Evolutionary conservation across 2,797 vertebrate genomes (phyloP).

Genomic region (Microhierax caerulescens): DNA sequence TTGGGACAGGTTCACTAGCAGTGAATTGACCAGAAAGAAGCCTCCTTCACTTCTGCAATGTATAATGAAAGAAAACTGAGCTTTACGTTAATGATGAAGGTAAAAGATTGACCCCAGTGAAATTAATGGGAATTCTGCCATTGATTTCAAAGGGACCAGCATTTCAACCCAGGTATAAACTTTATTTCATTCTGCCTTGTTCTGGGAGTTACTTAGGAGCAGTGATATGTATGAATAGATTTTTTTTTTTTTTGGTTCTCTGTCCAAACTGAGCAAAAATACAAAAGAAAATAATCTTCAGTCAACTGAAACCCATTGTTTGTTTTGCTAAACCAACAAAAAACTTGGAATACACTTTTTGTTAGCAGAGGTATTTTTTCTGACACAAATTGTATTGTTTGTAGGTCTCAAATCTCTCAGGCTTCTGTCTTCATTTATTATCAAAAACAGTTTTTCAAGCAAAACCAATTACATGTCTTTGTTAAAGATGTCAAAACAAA

Average conservation of each 20-base stretch:
- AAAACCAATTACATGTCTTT: not conserved
- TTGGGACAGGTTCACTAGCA: slow-evolving; percentile 38
- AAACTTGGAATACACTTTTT: slow-evolving; percentile 6
- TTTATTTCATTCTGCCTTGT: not conserved
- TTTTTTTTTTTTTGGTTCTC: not conserved
- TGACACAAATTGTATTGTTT: not conserved
- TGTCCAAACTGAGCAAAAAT: not conserved
- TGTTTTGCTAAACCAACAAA: slow-evolving; percentile 42
- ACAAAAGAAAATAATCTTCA: not conserved
- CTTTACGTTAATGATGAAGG: slow-evolving; percentile 33
- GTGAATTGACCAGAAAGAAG: slow-evolving; percentile 10
- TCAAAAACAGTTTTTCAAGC: slow-evolving; percentile 2
- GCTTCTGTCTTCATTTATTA: slow-evolving; percentile 40
- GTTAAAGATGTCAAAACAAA: slow-evolving; percentile 15
- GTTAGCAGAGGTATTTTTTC: slow-evolving; percentile 31
- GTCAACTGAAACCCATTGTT: not conserved
- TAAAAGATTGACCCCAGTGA: slow-evolving; percentile 31
- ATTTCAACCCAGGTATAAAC: not conserved
- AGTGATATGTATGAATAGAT: not conserved
- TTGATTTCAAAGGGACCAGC: slow-evolving; percentile 27
- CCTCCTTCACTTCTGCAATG: not conserved
- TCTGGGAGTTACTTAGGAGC: slow-evolving; percentile 9
- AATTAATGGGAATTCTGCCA: slow-evolving; percentile 33
- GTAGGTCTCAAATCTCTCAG: not conserved
- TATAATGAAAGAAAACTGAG: slow-evolving; percentile 44